Conservation (phyloP, 2,888 invertebrate species). For the Volucella zonaria region DNA sequence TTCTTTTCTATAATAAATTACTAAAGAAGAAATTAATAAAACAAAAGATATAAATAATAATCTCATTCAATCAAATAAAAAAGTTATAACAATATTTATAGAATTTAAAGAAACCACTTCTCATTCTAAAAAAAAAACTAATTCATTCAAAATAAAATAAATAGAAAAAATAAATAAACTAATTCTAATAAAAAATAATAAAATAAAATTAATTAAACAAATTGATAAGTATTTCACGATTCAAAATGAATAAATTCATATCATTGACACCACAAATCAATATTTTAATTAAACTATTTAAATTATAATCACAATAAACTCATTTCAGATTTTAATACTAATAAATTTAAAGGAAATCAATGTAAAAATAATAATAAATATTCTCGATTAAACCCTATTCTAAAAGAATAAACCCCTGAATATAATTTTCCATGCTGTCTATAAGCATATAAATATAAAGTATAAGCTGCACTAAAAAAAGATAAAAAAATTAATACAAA, state of each 20-base stretch:
- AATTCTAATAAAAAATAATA: slow-evolving; percentile 83
- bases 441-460: slow-evolving; percentile 86
- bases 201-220: slow-evolving; percentile 84
- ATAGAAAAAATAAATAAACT: no score
- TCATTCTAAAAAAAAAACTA: slow-evolving; percentile 85
- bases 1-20: slow-evolving; percentile 86
- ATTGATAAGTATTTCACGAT: slow-evolving; percentile 83
- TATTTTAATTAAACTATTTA: slow-evolving; percentile 88
- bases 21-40: slow-evolving; percentile 86
- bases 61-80: slow-evolving; percentile 87
- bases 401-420: slow-evolving; percentile 84
- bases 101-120: slow-evolving; percentile 84
- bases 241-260: slow-evolving; percentile 84
- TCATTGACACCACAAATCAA: slow-evolving; percentile 87
- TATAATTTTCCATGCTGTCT: slow-evolving; percentile 85
- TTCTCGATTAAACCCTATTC: slow-evolving; percentile 83
- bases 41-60: slow-evolving; percentile 87
- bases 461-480: slow-evolving; percentile 87
- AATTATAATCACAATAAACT: slow-evolving; percentile 83
- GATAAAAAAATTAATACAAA: slow-evolving; percentile 84
- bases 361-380: slow-evolving; percentile 86
- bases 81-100: slow-evolving; percentile 83
- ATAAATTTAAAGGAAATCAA: slow-evolving; percentile 86
- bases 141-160: no score
- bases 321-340: slow-evolving; percentile 84